Evolutionary conservation across 2,113 vertebrate species (phyloP).

Genomic region (Urocynchramus pylzowi): DNA sequence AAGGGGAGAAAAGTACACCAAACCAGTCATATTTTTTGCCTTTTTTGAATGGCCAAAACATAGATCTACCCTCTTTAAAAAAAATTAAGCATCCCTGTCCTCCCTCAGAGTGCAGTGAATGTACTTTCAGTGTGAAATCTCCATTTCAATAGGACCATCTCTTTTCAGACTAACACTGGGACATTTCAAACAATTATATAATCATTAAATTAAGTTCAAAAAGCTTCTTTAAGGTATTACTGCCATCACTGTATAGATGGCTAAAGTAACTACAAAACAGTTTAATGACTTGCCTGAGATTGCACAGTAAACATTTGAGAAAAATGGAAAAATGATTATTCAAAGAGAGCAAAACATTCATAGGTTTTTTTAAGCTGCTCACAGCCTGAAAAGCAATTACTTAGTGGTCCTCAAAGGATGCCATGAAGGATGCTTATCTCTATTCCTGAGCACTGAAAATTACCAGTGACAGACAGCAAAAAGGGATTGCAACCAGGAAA

Average conservation of each 20-base stretch:
- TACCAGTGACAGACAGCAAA: neutral
- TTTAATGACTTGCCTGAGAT: neutral
- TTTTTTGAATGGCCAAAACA: neutral
- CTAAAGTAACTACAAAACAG: neutral
- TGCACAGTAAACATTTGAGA: neutral
- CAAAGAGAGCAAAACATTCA: neutral
- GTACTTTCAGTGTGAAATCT: neutral
- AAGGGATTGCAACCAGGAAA: neutral
- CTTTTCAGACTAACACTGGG: neutral
- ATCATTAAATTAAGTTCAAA: constrained; percentile 22
- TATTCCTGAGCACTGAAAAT: neutral
- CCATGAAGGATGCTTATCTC: constrained; percentile 5
- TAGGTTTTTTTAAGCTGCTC: neutral
- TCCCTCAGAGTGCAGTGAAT: neutral
- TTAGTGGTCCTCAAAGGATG: constrained; percentile 6
- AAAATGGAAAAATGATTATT: neutral
- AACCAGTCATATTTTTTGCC: neutral
- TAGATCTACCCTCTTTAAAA: neutral
- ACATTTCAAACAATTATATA: neutral
- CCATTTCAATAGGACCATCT: neutral
- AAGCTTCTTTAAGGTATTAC: neutral
- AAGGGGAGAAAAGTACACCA: neutral
- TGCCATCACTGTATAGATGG: neutral
- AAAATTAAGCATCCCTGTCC: neutral
- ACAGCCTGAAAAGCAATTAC: constrained; percentile 25